A percentile compares a stretch with the other conserved stretches of the same genome.
Conservation (phyloP, 2,113 vertebrate genomes). For the Eira barbara region DNA sequence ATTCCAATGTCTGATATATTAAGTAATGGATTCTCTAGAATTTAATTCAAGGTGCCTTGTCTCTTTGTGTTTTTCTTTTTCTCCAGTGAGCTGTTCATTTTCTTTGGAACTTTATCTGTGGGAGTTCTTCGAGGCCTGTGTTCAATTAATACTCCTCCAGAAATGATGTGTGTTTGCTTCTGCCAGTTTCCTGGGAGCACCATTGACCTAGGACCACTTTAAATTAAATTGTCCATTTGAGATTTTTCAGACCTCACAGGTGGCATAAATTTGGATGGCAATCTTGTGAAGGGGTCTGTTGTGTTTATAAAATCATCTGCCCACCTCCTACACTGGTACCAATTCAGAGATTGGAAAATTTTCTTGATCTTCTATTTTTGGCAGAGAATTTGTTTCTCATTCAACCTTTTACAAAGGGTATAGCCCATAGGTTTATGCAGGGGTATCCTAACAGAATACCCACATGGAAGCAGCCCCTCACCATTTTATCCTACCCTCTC, state of each 20-base stretch:
- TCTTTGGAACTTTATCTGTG: constrained; percentile 43
- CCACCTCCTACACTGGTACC: neutral
- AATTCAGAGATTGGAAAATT: neutral
- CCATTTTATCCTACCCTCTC: neutral
- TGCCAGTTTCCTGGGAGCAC: constrained; percentile 68
- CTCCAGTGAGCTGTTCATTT: neutral
- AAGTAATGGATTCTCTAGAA: neutral
- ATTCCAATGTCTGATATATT: neutral
- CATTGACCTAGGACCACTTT: constrained; percentile 54
- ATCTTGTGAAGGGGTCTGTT: neutral
- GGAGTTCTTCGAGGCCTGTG: constrained; percentile 44
- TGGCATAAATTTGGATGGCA: constrained; percentile 54
- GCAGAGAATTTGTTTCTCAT: constrained; percentile 21
- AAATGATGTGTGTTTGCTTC: constrained; percentile 48
- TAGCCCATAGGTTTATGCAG: no score
- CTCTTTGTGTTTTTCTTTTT: constrained; percentile 17
- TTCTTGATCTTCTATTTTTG: constrained; percentile 27
- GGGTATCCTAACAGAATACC: neutral
- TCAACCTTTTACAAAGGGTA: neutral
- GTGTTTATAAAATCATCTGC: neutral
- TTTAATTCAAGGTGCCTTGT: constrained; percentile 25
- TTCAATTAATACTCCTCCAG: constrained; percentile 60
- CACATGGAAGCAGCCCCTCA: neutral
- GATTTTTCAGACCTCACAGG: constrained; percentile 63
- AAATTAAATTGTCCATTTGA: constrained; percentile 65